Evolutionary conservation across 2,888 invertebrate genomes (phyloP).

Genomic region (Cynaeus angustus): DNA sequence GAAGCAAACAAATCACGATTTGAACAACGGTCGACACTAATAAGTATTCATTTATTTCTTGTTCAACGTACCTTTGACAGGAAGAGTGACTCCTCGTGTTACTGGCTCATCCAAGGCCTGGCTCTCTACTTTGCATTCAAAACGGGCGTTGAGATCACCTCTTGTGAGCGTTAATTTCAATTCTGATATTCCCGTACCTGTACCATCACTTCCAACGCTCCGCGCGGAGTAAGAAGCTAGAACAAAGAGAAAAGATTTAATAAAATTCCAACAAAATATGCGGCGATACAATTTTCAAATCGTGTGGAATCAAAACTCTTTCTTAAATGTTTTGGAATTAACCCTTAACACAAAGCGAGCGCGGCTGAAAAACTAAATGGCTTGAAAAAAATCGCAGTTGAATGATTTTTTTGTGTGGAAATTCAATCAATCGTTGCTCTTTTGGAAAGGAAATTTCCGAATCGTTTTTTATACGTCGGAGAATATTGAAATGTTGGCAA

Average conservation of each 20-base stretch:
- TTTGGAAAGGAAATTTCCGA: not conserved
- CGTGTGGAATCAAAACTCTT: slow-evolving; percentile 14
- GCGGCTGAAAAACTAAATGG: slow-evolving; percentile 23
- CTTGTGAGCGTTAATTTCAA: slow-evolving; percentile 80
- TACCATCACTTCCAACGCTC: slow-evolving; percentile 70
- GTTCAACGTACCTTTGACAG: slow-evolving; percentile 79
- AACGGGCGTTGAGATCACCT: slow-evolving; percentile 81
- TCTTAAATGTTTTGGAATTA: slow-evolving; percentile 39
- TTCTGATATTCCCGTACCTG: slow-evolving; percentile 79
- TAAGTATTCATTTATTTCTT: too few species aligned
- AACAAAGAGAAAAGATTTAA: slow-evolving; percentile 20
- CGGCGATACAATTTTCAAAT: slow-evolving; percentile 17
- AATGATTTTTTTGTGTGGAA: slow-evolving; percentile 28
- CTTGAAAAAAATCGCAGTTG: slow-evolving; percentile 24
- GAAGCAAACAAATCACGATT: too few species aligned
- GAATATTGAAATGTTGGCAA: slow-evolving; percentile 1
- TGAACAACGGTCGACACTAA: too few species aligned
- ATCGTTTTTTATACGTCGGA: not conserved
- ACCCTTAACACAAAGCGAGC: slow-evolving; percentile 13
- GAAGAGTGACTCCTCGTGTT: slow-evolving; percentile 77
- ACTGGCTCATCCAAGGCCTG: slow-evolving; percentile 79
- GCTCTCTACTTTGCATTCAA: slow-evolving; percentile 83
- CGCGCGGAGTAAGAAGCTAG: slow-evolving; percentile 45
- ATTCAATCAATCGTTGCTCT: slow-evolving; percentile 24
- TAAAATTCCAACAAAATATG: slow-evolving; percentile 10